These are phyloP conservation scores for Pocota personata DNA, from an alignment of 2,888 invertebrate species.

Conservation along the genomic window DNA sequence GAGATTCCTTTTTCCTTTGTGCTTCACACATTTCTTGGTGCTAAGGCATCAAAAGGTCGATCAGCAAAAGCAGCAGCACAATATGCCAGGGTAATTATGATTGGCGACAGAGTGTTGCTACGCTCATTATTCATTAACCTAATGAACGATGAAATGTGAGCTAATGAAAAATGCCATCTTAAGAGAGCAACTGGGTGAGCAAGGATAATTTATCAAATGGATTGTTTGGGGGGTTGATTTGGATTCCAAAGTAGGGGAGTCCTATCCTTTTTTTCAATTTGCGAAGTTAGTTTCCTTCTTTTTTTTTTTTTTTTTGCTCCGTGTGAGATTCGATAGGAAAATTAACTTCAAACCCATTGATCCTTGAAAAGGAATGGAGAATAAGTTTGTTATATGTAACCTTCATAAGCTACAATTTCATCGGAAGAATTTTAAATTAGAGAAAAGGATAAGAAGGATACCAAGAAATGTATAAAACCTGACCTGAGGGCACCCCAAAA, in stretches of 20 bases:
- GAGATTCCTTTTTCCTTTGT: conserved; percentile 11
- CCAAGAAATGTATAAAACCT: background rate
- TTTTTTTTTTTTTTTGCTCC: background rate
- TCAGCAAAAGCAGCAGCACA: background rate
- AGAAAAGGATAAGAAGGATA: conserved; percentile 5
- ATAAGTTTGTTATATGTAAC: background rate
- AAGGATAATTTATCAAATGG: conserved; percentile 19
- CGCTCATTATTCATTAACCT: conserved; percentile 46
- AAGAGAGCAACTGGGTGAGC: conserved; percentile 10
- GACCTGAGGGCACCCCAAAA: conserved; percentile 6
- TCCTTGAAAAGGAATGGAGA: background rate
- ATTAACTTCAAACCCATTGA: conserved; percentile 11
- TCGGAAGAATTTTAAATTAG: conserved; percentile 26
- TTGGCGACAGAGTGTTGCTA: conserved; percentile 17
- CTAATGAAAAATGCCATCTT: conserved; percentile 36
- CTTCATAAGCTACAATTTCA: conserved; percentile 18
- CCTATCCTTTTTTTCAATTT: conserved; percentile 24
- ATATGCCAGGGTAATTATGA: conserved; percentile 28
- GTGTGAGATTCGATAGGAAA: background rate
- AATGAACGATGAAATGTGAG: conserved; percentile 51
- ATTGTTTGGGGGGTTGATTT: conserved; percentile 9
- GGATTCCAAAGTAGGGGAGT: background rate
- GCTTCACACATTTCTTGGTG: conserved; percentile 7
- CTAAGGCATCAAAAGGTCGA: conserved; percentile 7
- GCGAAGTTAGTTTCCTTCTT: background rate